These are phyloP conservation scores for Eufriesea mexicana DNA, from an alignment of 1,140 invertebrate genomes.

Conservation along the genomic window DNA sequence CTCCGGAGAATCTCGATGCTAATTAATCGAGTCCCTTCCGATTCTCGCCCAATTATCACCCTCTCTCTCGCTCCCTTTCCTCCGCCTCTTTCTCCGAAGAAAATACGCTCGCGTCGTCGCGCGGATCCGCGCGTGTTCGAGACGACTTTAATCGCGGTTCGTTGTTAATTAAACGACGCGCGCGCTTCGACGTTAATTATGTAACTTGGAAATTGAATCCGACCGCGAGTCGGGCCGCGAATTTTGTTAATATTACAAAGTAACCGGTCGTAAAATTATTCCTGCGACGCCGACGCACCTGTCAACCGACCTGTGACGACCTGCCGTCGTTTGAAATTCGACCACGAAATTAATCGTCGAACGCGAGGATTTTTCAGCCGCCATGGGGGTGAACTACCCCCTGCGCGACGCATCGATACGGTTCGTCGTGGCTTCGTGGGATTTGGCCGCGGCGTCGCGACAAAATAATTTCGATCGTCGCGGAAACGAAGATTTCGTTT, in stretches of 20 bases:
- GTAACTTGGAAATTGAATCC: constrained; percentile 46
- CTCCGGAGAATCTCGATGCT: constrained; percentile 1
- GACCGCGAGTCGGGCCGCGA: not conserved
- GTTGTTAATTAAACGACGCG: constrained; percentile 34
- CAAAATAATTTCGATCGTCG: too few species aligned
- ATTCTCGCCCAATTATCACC: constrained; percentile 14
- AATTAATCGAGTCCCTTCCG: constrained; percentile 19
- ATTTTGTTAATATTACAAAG: constrained; percentile 37
- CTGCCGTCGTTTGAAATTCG: constrained; percentile 20
- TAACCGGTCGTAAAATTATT: constrained; percentile 45
- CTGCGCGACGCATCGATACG: too few species aligned
- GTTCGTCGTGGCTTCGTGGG: too few species aligned
- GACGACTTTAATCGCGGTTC: constrained; percentile 31
- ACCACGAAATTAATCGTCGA: constrained; percentile 31
- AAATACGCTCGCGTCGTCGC: too few species aligned
- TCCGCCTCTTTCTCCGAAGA: not conserved
- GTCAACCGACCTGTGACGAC: too few species aligned
- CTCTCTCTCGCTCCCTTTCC: not conserved
- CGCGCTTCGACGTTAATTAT: constrained; percentile 45
- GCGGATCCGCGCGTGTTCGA: not conserved
- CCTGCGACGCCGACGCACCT: not conserved
- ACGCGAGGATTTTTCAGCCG: constrained; percentile 12
- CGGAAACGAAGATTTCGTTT: too few species aligned
- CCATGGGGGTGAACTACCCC: not conserved
- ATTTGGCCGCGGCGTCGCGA: too few species aligned